Percentiles rank a stretch among this genome's conserved stretches.
Evolutionary conservation across 2,113 vertebrate genomes (phyloP).

Genomic region (Protomyctophum bolini): DNA sequence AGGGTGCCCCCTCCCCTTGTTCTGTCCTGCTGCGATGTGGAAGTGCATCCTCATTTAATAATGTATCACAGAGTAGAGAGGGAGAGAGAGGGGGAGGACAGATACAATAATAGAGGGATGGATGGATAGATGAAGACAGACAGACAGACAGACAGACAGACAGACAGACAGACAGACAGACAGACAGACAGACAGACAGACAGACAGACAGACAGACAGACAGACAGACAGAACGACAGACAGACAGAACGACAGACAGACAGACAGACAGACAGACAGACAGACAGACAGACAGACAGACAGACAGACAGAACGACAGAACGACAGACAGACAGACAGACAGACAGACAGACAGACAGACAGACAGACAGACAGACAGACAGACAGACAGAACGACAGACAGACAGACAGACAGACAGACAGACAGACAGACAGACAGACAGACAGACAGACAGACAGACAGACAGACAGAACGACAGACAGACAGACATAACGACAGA

Average conservation of each 20-base stretch:
- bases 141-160: conserved; percentile 68
- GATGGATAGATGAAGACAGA: conserved; percentile 52
- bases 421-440: background rate
- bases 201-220: conserved; percentile 50
- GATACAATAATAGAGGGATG: conserved; percentile 18
- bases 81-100: conserved; percentile 44
- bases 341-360: conserved; percentile 49
- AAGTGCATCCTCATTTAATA: conserved; percentile 99
- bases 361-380: conserved; percentile 22
- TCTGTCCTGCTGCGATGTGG: conserved; percentile 79
- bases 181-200: background rate
- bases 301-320: background rate
- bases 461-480: conserved; percentile 50
- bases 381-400: background rate
- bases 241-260: conserved; percentile 24
- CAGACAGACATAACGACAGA: background rate
- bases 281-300: background rate
- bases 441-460: background rate
- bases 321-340: background rate
- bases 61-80: conserved; percentile 95
- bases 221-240: background rate
- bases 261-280: conserved; percentile 10
- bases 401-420: no score
- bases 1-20: conserved; percentile 73
- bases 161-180: background rate